A percentile compares a stretch with the other conserved stretches of the same genome.
Conservation (phyloP, 2,113 vertebrate genomes). For the Tautogolabrus adspersus region DNA sequence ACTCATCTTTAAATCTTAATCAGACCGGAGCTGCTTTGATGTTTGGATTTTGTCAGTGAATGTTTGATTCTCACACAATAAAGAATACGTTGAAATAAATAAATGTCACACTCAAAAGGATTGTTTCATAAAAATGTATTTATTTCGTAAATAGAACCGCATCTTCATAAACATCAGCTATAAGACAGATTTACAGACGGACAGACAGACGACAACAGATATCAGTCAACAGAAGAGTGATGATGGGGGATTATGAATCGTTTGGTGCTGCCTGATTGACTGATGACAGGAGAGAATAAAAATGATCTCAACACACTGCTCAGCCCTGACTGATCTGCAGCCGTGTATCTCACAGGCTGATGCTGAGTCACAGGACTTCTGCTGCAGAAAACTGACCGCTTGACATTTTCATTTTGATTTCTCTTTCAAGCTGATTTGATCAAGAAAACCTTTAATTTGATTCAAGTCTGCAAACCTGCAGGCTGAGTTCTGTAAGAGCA, state of each 20-base stretch:
- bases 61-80: too few species aligned
- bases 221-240: constrained; percentile 46
- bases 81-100: background rate
- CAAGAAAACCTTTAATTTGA: constrained; percentile 22
- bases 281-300: constrained; percentile 9
- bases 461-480: constrained; percentile 3
- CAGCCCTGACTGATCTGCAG: background rate
- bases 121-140: constrained; percentile 79
- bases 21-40: too few species aligned
- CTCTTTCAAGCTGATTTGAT: constrained; percentile 22
- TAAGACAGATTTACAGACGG: constrained; percentile 80
- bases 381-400: background rate
- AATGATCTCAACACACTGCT: background rate
- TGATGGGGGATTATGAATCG: constrained; percentile 10
- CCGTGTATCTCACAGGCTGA: background rate
- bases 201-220: constrained; percentile 48
- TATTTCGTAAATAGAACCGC: constrained; percentile 91
- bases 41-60: too few species aligned
- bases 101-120: background rate
- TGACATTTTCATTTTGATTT: constrained; percentile 39
- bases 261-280: constrained; percentile 33
- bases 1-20: too few species aligned
- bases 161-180: constrained; percentile 84
- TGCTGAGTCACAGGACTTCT: constrained; percentile 12
- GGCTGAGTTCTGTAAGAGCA: background rate